Conservation (phyloP, 2,113 vertebrate genomes). For the Elanoides forficatus region DNA sequence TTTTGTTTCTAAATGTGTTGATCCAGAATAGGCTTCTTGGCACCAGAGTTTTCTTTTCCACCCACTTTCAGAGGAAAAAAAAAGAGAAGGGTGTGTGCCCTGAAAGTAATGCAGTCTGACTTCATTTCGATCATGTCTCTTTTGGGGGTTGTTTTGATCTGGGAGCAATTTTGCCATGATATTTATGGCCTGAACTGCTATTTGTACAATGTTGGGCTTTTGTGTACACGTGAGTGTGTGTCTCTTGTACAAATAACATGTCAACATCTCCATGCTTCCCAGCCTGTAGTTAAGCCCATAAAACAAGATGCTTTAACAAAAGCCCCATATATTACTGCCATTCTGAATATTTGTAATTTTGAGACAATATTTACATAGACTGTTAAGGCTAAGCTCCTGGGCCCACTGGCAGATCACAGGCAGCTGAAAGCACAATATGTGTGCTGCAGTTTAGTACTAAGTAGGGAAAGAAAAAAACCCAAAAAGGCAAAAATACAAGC, state of each 20-base stretch:
- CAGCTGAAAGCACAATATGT: background rate
- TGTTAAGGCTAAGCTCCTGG: constrained; percentile 3
- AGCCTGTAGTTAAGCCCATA: constrained; percentile 31
- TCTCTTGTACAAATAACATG: constrained; percentile 27
- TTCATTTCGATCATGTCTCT: constrained; percentile 19
- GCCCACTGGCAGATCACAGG: constrained; percentile 33
- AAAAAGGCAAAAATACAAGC: background rate
- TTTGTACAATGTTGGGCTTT: constrained; percentile 25
- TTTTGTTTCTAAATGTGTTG: constrained; percentile 76
- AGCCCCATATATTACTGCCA: constrained; percentile 44
- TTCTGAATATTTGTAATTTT: constrained; percentile 66
- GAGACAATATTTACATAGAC: constrained; percentile 58
- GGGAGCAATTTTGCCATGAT: constrained; percentile 48
- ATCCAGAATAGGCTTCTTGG: constrained; percentile 52
- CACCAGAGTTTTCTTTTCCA: constrained; percentile 46
- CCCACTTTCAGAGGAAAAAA: background rate
- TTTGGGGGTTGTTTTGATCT: constrained; percentile 51
- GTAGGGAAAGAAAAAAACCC: background rate
- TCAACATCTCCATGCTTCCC: background rate
- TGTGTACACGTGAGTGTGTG: constrained; percentile 41
- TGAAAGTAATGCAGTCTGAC: background rate
- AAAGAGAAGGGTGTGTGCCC: background rate
- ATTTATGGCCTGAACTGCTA: constrained; percentile 47
- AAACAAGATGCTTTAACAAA: constrained; percentile 63
- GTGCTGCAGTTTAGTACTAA: constrained; percentile 31